Evolutionary conservation across 2,888 invertebrate species (phyloP), one percentile per base, ranked within the genome.

Genomic region (Asteroscopus sphinx): DNA sequence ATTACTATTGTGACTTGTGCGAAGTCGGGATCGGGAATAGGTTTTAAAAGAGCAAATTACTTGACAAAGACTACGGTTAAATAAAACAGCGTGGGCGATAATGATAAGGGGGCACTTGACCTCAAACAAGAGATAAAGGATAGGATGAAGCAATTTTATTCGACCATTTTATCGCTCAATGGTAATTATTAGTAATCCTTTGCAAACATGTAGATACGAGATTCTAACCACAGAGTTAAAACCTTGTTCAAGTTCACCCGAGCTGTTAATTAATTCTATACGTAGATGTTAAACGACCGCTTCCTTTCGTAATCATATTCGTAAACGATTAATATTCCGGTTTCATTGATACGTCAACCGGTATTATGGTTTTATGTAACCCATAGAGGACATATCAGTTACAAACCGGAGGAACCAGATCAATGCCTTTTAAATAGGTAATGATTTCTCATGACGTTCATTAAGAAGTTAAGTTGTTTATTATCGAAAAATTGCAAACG

Each of bases 301-400:
- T 79, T 79, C 72, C 75, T 79, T 73, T 74, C 68, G 63, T 74
- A 72, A 66, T 63, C 59, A 68, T 77, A 78, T 71, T 73, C 63
- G 63, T 64, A 65, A 61, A 65, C 61, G 55, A 79, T 77, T 75
- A 68, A 62, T 71, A 80, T 78, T 76, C 80, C 80, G 73, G 77
- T 79, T 82, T 68, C 74, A 79, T 68, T 73, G 70, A 79, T 71
- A 76, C 61, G 48, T 48, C 66, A 54, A 62, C 58, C 51, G 56
- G 64, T 62, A 57, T 64, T 65, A 41, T 71, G 53, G 52, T 52
- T 48, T 47, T 60, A 60, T 64, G 63, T 70, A 68, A 69, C 41
- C 42, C 37, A 45, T 59, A 66, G 42, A 58, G 53, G 52, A 58
- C 53, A 61, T 65, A 56, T 53, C 51, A 44, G 71, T 44, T 57